A percentile compares a stretch with the other conserved stretches of the same genome.
phyloP scores from a whole-genome alignment of 2,113 vertebrate species.

The Rhinolophus sinicus region DNA sequence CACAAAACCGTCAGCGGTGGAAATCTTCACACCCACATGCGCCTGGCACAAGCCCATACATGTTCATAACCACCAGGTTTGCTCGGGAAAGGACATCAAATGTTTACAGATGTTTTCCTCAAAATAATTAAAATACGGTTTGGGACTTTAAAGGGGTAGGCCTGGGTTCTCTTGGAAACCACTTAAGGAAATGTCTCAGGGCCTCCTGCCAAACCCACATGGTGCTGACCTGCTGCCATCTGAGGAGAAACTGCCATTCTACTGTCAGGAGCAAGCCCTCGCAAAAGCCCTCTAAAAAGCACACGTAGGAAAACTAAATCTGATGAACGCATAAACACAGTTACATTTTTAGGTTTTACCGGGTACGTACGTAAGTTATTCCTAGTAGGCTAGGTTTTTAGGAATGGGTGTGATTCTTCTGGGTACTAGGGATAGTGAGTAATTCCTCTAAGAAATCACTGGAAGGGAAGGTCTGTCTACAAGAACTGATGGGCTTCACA shows the following conservation, averaged over 20 bases:
- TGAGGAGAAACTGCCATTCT: background rate
- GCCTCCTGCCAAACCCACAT: background rate
- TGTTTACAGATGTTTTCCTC: background rate
- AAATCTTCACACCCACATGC: no score
- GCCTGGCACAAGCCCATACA: background rate
- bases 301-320: background rate
- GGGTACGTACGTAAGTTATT: background rate
- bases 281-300: background rate
- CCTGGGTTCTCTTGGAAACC: background rate
- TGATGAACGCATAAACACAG: accelerated
- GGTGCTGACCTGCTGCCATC: background rate
- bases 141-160: background rate
- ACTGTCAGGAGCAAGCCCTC: background rate
- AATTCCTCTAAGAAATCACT: background rate
- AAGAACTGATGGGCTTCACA: background rate
- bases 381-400: background rate
- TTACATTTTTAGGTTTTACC: background rate
- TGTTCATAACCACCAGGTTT: accelerated
- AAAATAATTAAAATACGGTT: background rate
- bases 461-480: background rate
- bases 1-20: accelerated
- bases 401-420: background rate
- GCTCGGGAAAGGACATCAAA: accelerated
- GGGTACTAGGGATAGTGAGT: background rate
- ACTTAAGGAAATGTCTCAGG: background rate